These are phyloP conservation scores for Eumerus sabulonum DNA, from an alignment of 2,888 invertebrate genomes.

Conservation along the genomic window DNA sequence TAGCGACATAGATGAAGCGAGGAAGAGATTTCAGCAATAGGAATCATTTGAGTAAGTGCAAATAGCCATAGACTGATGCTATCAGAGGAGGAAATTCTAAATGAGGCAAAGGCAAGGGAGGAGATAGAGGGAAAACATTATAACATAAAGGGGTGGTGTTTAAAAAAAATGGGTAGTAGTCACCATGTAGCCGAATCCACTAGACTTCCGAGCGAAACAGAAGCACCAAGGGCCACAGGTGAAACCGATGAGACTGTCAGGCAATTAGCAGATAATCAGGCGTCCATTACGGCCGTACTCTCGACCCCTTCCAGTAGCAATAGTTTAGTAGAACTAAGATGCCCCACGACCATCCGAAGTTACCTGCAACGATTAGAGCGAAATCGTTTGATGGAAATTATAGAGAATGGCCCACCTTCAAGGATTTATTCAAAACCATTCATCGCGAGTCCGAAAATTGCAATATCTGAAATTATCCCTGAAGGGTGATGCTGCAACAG, in stretches of 20 bases:
- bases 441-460: neutral
- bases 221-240: neutral
- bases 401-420: neutral
- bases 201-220: neutral
- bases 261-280: slow-evolving; percentile 6
- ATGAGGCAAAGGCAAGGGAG: neutral
- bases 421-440: neutral
- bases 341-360: neutral
- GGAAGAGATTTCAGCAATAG: neutral
- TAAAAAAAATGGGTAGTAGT: neutral
- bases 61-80: neutral
- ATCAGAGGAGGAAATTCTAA: slow-evolving; percentile 1
- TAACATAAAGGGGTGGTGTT: neutral
- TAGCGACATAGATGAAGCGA: neutral
- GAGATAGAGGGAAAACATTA: neutral
- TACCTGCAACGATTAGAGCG: too few species aligned
- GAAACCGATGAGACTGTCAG: neutral
- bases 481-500: slow-evolving; percentile 6
- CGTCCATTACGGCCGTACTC: neutral
- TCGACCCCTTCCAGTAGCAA: neutral
- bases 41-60: neutral
- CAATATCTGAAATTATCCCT: slow-evolving; percentile 10
- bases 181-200: neutral
- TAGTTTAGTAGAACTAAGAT: neutral
- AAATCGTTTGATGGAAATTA: neutral